phyloP scores from a whole-genome alignment of 2,113 vertebrate genomes.

The Embiotoca jacksoni region DNA sequence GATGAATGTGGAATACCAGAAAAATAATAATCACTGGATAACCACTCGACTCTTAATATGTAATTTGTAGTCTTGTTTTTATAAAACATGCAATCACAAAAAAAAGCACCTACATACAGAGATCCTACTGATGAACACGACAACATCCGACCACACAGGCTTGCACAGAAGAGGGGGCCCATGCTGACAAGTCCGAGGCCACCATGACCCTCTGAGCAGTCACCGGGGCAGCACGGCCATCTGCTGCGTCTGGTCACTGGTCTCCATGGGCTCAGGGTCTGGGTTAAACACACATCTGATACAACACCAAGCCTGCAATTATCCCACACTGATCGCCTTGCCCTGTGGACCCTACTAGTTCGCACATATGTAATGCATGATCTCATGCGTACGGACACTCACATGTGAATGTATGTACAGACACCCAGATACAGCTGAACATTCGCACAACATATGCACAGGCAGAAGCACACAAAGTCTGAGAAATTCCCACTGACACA shows the following conservation, averaged over 20 bases:
- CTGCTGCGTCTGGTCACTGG: slow-evolving; percentile 72
- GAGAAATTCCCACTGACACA: slow-evolving; percentile 66
- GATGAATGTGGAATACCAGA: no score
- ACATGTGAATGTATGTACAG: background rate
- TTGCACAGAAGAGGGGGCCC: slow-evolving; percentile 18
- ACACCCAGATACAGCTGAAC: background rate
- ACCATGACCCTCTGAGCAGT: slow-evolving; percentile 58
- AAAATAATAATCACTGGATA: no score
- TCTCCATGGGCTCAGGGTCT: slow-evolving; percentile 58
- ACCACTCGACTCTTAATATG: no score
- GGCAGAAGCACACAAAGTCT: slow-evolving; percentile 38
- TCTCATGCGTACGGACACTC: background rate
- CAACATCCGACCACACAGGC: slow-evolving; percentile 18
- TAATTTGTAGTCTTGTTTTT: no score
- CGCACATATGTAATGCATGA: background rate
- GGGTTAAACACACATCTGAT: slow-evolving; percentile 79
- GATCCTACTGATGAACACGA: background rate
- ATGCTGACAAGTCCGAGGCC: slow-evolving; percentile 42
- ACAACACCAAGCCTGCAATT: slow-evolving; percentile 61
- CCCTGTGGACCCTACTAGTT: background rate
- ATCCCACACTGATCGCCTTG: slow-evolving; percentile 27
- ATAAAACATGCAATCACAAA: background rate
- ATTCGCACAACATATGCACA: background rate
- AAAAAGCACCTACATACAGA: background rate
- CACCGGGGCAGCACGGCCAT: slow-evolving; percentile 64